These are phyloP conservation scores for Amphimallon solstitiale DNA, from an alignment of 2,888 invertebrate genomes.

Conservation along the genomic window DNA sequence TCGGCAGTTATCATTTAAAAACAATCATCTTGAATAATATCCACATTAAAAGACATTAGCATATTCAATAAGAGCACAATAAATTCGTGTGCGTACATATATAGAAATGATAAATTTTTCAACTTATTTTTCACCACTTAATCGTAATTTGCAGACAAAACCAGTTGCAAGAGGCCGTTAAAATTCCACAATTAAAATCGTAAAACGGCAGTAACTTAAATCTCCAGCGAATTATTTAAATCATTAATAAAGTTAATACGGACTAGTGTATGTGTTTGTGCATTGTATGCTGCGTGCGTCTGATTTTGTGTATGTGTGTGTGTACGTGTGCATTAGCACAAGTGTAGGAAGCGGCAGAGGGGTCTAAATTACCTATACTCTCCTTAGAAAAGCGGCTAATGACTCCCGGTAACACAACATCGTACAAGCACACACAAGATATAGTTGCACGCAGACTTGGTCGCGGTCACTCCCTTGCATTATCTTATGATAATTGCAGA, in stretches of 20 bases:
- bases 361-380: constrained; percentile 43
- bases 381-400: constrained; percentile 48
- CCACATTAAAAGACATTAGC: no score
- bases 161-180: constrained; percentile 32
- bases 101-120: constrained; percentile 22
- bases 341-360: constrained; percentile 58
- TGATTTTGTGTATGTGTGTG: not conserved
- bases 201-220: constrained; percentile 43
- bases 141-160: constrained; percentile 7
- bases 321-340: constrained; percentile 39
- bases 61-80: no score
- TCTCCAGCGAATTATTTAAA: constrained; percentile 42
- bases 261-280: not conserved
- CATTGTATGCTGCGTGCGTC: constrained; percentile 1
- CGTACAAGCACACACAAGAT: constrained; percentile 34
- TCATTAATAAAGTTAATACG: constrained; percentile 41
- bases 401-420: constrained; percentile 43
- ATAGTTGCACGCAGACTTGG: constrained; percentile 49
- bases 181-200: constrained; percentile 35
- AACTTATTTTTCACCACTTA: constrained; percentile 4
- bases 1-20: no score
- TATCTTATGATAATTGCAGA: constrained; percentile 64
- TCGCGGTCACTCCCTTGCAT: constrained; percentile 60
- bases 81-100: not conserved
- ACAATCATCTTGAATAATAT: no score